Evolutionary conservation across 2,888 invertebrate genomes (phyloP).

Genomic region (Apamea sordens): DNA sequence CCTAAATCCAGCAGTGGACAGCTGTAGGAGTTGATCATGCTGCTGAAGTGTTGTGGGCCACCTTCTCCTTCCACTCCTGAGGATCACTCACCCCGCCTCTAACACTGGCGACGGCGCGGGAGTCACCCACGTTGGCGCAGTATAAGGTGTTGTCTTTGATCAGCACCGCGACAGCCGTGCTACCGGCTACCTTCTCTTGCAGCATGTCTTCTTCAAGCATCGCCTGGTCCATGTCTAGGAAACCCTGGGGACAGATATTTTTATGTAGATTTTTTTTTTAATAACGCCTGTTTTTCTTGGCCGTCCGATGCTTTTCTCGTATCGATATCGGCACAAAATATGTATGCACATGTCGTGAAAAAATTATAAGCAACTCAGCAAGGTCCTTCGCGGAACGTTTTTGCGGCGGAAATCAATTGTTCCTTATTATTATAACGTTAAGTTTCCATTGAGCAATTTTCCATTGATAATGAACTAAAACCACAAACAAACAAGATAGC

Average conservation of each 20-base stretch:
- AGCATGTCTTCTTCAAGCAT: conserved; percentile 97
- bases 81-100: conserved; percentile 91
- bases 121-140: conserved; percentile 99
- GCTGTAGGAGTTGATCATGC: not conserved
- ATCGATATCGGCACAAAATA: not conserved
- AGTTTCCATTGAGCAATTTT: not conserved
- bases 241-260: conserved; percentile 90
- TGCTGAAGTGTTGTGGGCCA: too few species aligned
- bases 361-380: not conserved
- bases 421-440: not conserved
- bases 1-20: not conserved
- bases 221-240: conserved; percentile 97
- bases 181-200: conserved; percentile 98
- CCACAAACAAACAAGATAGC: not conserved
- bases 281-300: not conserved
- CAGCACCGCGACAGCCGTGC: conserved; percentile 96
- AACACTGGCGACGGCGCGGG: conserved; percentile 97
- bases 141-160: conserved; percentile 96
- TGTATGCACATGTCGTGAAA: not conserved
- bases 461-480: too few species aligned
- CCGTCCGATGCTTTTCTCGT: not conserved
- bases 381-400: not conserved
- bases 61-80: not conserved
- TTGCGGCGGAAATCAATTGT: not conserved
- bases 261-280: not conserved